Evolutionary conservation across 1,140 invertebrate species (phyloP).

Genomic region (Drosophila parabipectinata): DNA sequence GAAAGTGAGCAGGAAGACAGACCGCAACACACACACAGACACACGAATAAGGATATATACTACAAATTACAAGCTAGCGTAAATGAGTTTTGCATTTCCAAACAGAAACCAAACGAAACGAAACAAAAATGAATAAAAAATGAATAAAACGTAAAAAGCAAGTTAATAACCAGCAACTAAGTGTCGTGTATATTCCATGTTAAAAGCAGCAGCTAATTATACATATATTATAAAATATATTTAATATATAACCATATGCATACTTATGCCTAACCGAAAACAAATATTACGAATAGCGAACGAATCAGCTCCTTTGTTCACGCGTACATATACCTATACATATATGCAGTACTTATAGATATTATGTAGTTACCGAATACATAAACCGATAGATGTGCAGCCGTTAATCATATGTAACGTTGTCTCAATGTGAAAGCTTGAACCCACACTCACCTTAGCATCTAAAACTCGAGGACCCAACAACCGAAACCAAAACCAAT

Average conservation of each 20-base stretch:
- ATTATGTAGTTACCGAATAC: background rate
- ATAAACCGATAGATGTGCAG: conserved; percentile 20
- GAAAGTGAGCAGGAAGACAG: conserved; percentile 44
- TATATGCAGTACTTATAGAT: conserved; percentile 15
- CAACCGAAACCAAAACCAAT: conserved; percentile 19
- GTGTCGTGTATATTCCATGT: conserved; percentile 79
- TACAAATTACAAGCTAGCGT: conserved; percentile 62
- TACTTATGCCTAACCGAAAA: conserved; percentile 53
- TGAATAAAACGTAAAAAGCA: conserved; percentile 30
- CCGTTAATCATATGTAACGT: conserved; percentile 47
- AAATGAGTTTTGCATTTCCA: conserved; percentile 69
- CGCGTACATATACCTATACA: conserved; percentile 18
- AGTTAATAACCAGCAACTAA: conserved; percentile 67
- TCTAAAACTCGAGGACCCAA: conserved; percentile 44
- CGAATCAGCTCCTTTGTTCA: conserved; percentile 27
- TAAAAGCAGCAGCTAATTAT: conserved; percentile 60
- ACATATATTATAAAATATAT: conserved; percentile 45
- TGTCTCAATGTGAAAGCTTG: conserved; percentile 66
- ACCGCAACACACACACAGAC: conserved; percentile 22
- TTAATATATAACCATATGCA: conserved; percentile 58
- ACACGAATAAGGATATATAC: conserved; percentile 43
- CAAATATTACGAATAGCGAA: conserved; percentile 37
- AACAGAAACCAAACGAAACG: conserved; percentile 1
- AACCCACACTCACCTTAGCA: conserved; percentile 34
- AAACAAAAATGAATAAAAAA: conserved; percentile 22